A percentile compares a stretch with the other conserved stretches of the same genome.
phyloP scores from a whole-genome alignment of 2,888 invertebrate species.

The Protophormia terraenovae region DNA sequence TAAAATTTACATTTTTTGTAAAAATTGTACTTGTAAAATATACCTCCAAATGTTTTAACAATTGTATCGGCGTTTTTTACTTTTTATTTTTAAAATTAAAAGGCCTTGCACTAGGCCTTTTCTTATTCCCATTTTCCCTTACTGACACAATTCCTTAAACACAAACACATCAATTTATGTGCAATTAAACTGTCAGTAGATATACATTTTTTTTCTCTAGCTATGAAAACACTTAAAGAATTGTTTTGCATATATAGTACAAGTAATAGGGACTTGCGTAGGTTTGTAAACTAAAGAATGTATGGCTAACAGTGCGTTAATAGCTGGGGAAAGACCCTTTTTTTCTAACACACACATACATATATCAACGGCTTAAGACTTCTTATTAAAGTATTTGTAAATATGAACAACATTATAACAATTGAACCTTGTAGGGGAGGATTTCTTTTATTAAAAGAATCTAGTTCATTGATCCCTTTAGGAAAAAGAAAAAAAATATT shows the following conservation, averaged over 20 bases:
- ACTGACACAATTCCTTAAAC: not conserved
- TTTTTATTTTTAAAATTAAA: no score
- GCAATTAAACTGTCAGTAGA: slow-evolving; percentile 61
- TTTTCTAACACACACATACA: not conserved
- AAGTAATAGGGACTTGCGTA: not conserved
- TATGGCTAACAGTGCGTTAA: slow-evolving; percentile 31
- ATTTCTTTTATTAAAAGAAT: not conserved
- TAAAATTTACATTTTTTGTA: no score
- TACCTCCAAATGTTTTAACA: no score
- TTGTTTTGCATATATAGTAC: not conserved
- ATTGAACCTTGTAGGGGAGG: slow-evolving; percentile 34
- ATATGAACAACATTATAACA: slow-evolving; percentile 1
- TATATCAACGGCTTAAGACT: not conserved
- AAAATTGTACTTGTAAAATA: no score
- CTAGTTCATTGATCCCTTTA: not conserved
- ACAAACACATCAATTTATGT: slow-evolving; percentile 48
- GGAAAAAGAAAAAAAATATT: not conserved
- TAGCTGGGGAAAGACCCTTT: slow-evolving; percentile 42
- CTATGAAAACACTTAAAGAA: slow-evolving; percentile 11
- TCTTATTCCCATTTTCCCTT: no score
- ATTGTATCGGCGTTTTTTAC: no score
- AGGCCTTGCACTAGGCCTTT: no score
- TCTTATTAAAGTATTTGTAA: not conserved
- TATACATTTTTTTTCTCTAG: not conserved
- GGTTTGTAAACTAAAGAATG: not conserved